Conservation (phyloP, 2,888 invertebrate genomes). For the Acanthacorydalis orientalis region DNA sequence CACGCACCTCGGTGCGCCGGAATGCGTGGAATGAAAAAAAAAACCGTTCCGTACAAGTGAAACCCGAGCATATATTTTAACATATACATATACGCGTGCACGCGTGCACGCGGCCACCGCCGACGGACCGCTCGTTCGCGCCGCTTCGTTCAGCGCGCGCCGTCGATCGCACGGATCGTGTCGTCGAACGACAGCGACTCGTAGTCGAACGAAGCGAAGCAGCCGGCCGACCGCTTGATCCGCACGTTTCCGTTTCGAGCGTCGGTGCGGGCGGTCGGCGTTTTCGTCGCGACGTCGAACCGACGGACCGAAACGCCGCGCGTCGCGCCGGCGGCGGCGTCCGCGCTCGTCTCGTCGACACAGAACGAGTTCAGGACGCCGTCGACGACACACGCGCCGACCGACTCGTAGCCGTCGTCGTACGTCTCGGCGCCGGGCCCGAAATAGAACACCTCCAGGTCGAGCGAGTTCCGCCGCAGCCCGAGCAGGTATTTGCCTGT, state of each 20-base stretch:
- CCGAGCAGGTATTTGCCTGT: constrained; percentile 5
- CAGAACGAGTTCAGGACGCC: not conserved
- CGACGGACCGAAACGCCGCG: not conserved
- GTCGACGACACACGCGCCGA: constrained; percentile 2
- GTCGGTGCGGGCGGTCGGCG: not conserved
- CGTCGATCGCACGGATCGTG: no score
- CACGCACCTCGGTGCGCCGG: no score
- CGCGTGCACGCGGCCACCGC: no score
- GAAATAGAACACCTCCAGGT: constrained; percentile 6
- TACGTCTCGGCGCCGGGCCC: not conserved
- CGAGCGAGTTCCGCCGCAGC: not conserved
- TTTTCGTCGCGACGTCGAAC: not conserved
- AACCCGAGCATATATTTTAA: no score
- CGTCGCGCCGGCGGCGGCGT: not conserved
- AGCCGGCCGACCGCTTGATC: constrained; percentile 2
- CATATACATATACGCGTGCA: no score
- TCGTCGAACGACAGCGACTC: not conserved
- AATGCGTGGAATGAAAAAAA: no score
- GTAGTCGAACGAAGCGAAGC: constrained; percentile 4
- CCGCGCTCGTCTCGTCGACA: not conserved
- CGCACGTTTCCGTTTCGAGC: not conserved
- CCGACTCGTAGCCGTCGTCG: not conserved
- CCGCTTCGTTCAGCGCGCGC: no score
- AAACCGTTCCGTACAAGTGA: no score
- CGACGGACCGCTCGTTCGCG: no score